Conservation (phyloP, 2,113 vertebrate genomes). For the Tursiops truncatus region DNA sequence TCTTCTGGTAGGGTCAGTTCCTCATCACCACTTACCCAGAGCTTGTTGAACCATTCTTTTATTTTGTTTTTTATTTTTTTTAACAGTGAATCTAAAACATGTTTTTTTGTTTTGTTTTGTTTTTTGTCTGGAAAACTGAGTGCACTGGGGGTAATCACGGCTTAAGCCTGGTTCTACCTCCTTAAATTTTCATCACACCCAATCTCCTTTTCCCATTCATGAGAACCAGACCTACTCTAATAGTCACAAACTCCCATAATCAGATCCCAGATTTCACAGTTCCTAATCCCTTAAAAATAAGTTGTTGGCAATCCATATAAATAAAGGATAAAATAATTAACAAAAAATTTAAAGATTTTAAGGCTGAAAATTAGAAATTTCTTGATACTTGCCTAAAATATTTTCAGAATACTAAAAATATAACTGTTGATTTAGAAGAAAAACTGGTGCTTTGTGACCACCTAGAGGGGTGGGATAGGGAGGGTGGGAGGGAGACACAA, state of each 20-base stretch:
- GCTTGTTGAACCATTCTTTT: background rate
- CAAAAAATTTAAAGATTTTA: background rate
- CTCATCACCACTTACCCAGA: background rate
- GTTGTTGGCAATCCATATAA: background rate
- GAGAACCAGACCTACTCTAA: background rate
- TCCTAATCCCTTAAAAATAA: background rate
- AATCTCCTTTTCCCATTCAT: background rate
- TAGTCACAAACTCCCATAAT: background rate
- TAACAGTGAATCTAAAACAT: background rate
- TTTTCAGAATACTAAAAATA: slow-evolving; percentile 21
- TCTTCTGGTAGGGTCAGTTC: background rate
- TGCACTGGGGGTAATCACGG: background rate
- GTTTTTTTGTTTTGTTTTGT: background rate
- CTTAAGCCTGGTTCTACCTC: background rate
- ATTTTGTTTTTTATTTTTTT: background rate
- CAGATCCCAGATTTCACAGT: background rate
- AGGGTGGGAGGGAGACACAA: no score
- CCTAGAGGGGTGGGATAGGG: no score
- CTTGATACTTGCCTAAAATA: background rate
- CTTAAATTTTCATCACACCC: background rate
- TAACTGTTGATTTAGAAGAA: background rate
- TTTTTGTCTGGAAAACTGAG: background rate
- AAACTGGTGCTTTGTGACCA: background rate
- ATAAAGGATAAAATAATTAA: background rate
- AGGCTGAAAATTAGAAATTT: background rate